Conservation (phyloP, 2,113 vertebrate species). For the Bujurquina vittata region DNA sequence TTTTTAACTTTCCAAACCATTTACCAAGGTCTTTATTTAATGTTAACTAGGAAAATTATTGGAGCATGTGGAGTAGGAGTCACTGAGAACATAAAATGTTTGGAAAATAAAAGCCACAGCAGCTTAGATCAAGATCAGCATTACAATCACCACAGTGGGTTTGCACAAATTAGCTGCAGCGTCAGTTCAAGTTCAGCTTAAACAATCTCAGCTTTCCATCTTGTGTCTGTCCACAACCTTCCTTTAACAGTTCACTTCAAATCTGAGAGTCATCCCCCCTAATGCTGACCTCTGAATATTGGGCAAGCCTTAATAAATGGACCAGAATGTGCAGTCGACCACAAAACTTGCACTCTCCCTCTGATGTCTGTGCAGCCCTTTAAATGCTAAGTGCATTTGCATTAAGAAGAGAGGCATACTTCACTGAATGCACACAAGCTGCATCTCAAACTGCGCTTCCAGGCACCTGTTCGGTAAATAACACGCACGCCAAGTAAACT, state of each 20-base stretch:
- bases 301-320: constrained; percentile 13
- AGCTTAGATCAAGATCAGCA: neutral
- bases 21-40: constrained; percentile 5
- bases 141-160: neutral
- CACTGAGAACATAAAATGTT: neutral
- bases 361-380: constrained; percentile 25
- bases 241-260: constrained; percentile 2
- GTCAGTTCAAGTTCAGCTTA: constrained; percentile 2
- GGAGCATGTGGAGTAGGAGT: neutral
- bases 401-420: constrained; percentile 44
- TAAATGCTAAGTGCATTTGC: constrained; percentile 51
- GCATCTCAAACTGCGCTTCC: constrained; percentile 17
- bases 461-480: constrained; percentile 38
- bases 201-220: neutral
- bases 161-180: neutral
- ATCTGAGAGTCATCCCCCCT: neutral
- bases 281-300: neutral
- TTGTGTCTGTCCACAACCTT: neutral
- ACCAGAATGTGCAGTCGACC: constrained; percentile 24
- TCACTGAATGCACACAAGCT: constrained; percentile 38
- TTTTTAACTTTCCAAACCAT: constrained; percentile 14
- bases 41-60: neutral
- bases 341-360: neutral
- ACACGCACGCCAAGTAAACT: neutral
- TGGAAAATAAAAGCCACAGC: neutral